These are phyloP conservation scores for Andrena marginata DNA, from an alignment of 2,888 invertebrate genomes.

Conservation along the genomic window DNA sequence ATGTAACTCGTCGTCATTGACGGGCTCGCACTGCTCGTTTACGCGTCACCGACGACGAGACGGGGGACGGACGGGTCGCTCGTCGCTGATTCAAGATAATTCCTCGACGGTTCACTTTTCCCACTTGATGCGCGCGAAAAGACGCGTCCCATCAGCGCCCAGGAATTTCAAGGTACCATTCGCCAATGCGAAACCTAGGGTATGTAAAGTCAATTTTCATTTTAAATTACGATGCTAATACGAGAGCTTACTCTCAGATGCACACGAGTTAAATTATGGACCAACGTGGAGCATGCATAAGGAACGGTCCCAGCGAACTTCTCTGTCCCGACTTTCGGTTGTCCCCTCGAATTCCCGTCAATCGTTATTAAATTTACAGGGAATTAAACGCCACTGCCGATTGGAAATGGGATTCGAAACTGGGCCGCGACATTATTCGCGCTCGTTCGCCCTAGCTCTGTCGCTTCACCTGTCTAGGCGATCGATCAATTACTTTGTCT, in stretches of 20 bases:
- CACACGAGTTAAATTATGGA: too few species aligned
- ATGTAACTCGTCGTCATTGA: slow-evolving; percentile 43
- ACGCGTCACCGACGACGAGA: slow-evolving; percentile 57
- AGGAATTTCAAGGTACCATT: too few species aligned
- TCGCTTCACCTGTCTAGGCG: not conserved
- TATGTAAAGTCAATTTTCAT: not conserved
- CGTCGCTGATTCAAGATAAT: slow-evolving; percentile 22
- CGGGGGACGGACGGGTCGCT: slow-evolving; percentile 44
- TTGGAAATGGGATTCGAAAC: slow-evolving; percentile 11
- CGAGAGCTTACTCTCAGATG: too few species aligned
- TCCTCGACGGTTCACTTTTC: not conserved
- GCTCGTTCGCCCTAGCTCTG: not conserved
- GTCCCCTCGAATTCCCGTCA: not conserved
- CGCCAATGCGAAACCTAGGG: too few species aligned
- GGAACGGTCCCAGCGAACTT: not conserved
- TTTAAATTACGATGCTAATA: too few species aligned
- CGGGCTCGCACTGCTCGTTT: slow-evolving; percentile 43
- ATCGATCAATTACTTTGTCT: slow-evolving; percentile 11
- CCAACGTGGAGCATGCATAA: not conserved
- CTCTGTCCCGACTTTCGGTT: not conserved
- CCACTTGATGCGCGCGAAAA: not conserved
- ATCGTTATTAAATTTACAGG: not conserved
- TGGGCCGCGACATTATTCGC: not conserved
- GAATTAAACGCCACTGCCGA: not conserved
- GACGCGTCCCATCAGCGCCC: not conserved